phyloP scores from a whole-genome alignment of 2,797 vertebrate species.

The Esox masquinongy region DNA sequence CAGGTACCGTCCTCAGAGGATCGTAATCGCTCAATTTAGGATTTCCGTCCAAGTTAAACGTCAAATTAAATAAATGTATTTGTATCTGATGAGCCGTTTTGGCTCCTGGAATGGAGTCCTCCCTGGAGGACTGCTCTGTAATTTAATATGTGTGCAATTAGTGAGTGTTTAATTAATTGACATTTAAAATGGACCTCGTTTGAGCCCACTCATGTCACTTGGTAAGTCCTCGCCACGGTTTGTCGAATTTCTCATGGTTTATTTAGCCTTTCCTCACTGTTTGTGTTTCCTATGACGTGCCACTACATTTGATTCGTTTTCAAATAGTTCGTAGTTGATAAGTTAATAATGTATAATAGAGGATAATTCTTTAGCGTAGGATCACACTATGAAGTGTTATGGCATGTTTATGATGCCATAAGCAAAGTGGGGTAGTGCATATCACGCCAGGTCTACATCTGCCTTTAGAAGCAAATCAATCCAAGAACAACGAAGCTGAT shows the following conservation, averaged over 20 bases:
- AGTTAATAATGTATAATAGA: no score
- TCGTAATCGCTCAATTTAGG: slow-evolving; percentile 5
- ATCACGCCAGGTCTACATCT: no score
- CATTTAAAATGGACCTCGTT: slow-evolving; percentile 15
- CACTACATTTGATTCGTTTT: slow-evolving; percentile 11
- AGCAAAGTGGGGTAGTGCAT: no score
- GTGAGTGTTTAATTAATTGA: slow-evolving; percentile 30
- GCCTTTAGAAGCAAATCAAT: no score
- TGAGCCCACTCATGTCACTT: slow-evolving; percentile 4
- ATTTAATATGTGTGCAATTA: slow-evolving; percentile 24
- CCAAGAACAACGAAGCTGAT: no score
- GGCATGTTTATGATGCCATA: no score
- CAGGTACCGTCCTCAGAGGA: slow-evolving; percentile 24
- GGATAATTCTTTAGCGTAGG: no score
- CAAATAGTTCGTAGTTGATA: not conserved
- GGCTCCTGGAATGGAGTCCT: slow-evolving; percentile 12
- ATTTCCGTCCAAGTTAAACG: slow-evolving; percentile 24
- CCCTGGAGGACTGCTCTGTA: slow-evolving; percentile 12
- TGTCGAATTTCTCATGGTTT: slow-evolving; percentile 17
- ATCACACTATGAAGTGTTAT: no score
- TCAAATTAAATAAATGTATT: not conserved
- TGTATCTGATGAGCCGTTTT: slow-evolving; percentile 11
- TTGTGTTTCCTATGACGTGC: not conserved
- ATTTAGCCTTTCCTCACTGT: slow-evolving; percentile 6
- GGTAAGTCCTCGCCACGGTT: not conserved